These are phyloP conservation scores for Asteroscopus sphinx DNA, from an alignment of 2,888 invertebrate species.

Conservation along the genomic window DNA sequence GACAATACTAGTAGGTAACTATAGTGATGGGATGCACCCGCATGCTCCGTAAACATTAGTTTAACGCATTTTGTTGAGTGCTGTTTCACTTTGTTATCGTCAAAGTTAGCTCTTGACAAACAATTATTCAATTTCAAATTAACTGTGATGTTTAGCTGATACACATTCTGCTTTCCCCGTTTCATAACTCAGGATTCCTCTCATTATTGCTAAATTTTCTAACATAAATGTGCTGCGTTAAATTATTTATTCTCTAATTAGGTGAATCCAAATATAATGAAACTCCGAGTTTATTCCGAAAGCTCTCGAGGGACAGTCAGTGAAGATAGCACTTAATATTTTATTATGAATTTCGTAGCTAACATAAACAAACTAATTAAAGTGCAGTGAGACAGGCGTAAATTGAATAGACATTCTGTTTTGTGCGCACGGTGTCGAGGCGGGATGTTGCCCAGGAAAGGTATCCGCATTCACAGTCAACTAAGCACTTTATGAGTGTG, in stretches of 20 bases:
- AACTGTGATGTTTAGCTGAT: constrained; percentile 12
- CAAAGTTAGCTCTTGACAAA: constrained; percentile 19
- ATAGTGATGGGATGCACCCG: constrained; percentile 18
- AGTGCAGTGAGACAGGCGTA: constrained; percentile 23
- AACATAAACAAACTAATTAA: constrained; percentile 35
- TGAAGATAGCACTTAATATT: constrained; percentile 12
- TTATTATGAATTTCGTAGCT: constrained; percentile 10
- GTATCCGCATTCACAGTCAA: constrained; percentile 25
- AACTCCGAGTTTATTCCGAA: not conserved
- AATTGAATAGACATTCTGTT: constrained; percentile 25
- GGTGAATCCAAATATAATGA: constrained; percentile 26
- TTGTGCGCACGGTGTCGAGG: constrained; percentile 10
- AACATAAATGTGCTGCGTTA: constrained; percentile 5
- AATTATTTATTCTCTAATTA: constrained; percentile 32
- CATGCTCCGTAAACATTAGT: constrained; percentile 34
- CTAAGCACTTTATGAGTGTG: constrained; percentile 29
- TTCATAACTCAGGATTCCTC: not conserved
- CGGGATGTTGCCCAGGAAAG: constrained; percentile 6
- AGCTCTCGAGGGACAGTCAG: constrained; percentile 2
- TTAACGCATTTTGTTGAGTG: constrained; percentile 25
- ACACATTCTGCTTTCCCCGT: not conserved
- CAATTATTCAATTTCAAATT: constrained; percentile 31
- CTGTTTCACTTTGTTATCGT: constrained; percentile 14
- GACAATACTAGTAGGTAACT: constrained; percentile 11
- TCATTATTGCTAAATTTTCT: constrained; percentile 4